Evolutionary conservation across 1,140 invertebrate species (phyloP).

Genomic region (Sinella curviseta): DNA sequence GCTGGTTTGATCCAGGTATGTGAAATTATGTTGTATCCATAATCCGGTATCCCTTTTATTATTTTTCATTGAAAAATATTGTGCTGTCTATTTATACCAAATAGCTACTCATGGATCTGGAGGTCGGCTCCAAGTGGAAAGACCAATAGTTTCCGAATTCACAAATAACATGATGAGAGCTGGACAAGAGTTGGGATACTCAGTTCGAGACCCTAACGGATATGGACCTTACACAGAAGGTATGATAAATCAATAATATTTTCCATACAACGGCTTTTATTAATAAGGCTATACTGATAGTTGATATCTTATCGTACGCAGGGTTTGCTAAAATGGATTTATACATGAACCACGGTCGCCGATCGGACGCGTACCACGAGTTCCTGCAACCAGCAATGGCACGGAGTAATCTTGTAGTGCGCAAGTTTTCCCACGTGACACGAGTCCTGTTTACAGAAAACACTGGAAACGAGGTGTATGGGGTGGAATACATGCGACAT

Average conservation of each 20-base stretch:
- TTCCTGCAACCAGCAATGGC: conserved; percentile 25
- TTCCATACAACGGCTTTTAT: background rate
- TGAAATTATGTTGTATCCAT: background rate
- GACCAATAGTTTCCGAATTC: background rate
- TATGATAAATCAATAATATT: no score
- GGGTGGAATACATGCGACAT: conserved; percentile 67
- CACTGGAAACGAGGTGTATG: conserved; percentile 61
- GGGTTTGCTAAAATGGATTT: conserved; percentile 22
- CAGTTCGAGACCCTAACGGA: conserved; percentile 32
- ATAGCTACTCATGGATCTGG: background rate
- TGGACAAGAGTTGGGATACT: conserved; percentile 27
- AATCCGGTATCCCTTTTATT: no score
- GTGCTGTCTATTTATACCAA: background rate
- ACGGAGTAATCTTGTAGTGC: conserved; percentile 21
- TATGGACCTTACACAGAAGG: conserved; percentile 38
- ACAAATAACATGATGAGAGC: conserved; percentile 4
- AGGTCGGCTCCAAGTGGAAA: background rate
- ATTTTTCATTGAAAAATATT: no score
- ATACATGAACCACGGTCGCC: conserved; percentile 23
- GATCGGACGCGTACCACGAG: conserved; percentile 16
- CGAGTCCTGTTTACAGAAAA: conserved; percentile 67
- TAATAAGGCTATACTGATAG: background rate
- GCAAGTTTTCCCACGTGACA: conserved; percentile 54
- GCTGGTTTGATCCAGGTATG: conserved; percentile 30
- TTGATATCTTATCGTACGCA: background rate